Conservation (phyloP, 2,888 invertebrate species). For the Itoplectis maculator region DNA sequence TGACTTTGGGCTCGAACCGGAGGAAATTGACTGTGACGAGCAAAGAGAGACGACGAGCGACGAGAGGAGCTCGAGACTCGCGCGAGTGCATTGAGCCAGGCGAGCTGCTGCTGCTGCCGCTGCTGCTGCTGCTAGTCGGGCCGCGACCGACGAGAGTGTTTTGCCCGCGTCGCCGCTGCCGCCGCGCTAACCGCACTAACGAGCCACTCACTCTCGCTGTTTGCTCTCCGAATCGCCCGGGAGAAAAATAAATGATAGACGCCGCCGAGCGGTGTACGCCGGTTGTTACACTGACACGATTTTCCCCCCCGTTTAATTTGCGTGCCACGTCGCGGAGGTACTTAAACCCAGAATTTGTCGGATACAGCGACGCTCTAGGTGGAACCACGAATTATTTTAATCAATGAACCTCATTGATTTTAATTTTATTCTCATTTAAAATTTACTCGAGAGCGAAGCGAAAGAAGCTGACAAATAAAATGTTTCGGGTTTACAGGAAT, state of each 20-base stretch:
- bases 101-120: no score
- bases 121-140: no score
- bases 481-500: no score
- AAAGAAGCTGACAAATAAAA: no score
- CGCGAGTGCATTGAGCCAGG: conserved; percentile 11
- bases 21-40: conserved; percentile 65
- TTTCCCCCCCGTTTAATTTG: conserved; percentile 44
- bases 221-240: conserved; percentile 28
- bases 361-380: neutral
- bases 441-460: no score
- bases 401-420: no score
- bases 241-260: conserved; percentile 34
- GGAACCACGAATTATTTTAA: conserved; percentile 74
- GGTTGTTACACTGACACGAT: neutral
- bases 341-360: neutral
- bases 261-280: neutral
- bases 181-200: conserved; percentile 45
- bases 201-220: conserved; percentile 47
- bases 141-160: conserved; percentile 39
- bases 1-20: conserved; percentile 57
- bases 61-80: conserved; percentile 8
- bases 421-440: no score
- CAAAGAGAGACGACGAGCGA: conserved; percentile 45
- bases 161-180: neutral
- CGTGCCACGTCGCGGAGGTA: conserved; percentile 5